Percentiles rank a stretch among this genome's conserved stretches.
These are phyloP conservation scores for Ceratosolen solmsi DNA, from an alignment of 1,140 invertebrate genomes.

Conservation along the genomic window DNA sequence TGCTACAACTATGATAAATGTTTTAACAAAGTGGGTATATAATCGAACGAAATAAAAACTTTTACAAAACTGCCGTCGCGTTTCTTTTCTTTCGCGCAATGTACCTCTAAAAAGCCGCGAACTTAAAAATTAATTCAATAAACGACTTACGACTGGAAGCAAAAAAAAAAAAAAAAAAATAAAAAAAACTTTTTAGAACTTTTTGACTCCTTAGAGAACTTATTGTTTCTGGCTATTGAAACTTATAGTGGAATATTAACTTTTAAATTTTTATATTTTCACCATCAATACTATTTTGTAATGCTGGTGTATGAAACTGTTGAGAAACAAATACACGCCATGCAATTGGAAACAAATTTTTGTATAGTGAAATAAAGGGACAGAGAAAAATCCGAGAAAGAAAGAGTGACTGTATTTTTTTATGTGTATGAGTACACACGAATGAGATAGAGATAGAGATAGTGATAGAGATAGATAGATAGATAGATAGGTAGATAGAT, in stretches of 20 bases:
- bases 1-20: constrained; percentile 2
- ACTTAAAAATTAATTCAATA: constrained; percentile 44
- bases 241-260: neutral
- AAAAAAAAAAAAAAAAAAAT: neutral
- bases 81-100: neutral
- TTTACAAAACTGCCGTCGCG: constrained; percentile 6
- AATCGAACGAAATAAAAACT: constrained; percentile 25
- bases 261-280: constrained; percentile 20
- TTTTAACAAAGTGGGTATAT: constrained; percentile 22
- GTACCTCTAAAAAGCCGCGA: constrained; percentile 16
- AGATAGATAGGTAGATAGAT: no score
- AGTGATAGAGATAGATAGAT: no score
- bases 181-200: constrained; percentile 27
- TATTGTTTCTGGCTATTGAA: neutral
- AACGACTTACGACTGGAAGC: constrained; percentile 31
- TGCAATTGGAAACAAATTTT: neutral
- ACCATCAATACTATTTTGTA: neutral
- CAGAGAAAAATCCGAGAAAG: neutral
- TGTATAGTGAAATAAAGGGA: neutral
- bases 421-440: no score
- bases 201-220: neutral
- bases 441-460: no score
- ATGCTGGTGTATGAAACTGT: neutral
- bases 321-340: neutral
- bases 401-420: no score